A percentile compares a stretch with the other conserved stretches of the same genome.
Conservation (phyloP, 2,797 vertebrate genomes). For the Chloroceryle amazona region DNA sequence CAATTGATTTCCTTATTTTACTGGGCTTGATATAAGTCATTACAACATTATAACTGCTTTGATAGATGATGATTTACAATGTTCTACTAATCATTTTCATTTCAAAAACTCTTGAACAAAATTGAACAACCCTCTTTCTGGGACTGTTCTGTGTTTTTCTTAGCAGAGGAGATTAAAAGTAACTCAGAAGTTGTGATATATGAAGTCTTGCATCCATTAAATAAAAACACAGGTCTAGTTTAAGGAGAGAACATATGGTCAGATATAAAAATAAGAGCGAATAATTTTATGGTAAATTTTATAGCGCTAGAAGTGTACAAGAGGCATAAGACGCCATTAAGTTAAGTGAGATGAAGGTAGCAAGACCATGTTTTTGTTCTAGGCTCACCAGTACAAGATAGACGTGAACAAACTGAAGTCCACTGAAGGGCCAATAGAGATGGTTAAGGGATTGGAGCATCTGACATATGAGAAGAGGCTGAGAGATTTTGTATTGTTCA, state of each 20-base stretch:
- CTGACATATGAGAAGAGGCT: neutral
- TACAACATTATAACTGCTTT: constrained; percentile 61
- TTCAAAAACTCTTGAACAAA: constrained; percentile 66
- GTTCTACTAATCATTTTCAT: constrained; percentile 65
- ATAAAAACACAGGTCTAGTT: constrained; percentile 43
- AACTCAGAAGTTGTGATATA: constrained; percentile 27
- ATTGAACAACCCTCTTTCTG: constrained; percentile 54
- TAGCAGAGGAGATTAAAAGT: constrained; percentile 26
- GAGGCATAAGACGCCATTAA: neutral
- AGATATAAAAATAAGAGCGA: constrained; percentile 5
- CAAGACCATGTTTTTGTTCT: neutral
- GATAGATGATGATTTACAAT: constrained; percentile 54
- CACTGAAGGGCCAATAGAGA: neutral
- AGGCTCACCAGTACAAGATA: neutral
- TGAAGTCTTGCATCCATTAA: constrained; percentile 23
- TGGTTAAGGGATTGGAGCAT: neutral
- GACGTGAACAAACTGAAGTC: neutral
- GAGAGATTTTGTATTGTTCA: neutral
- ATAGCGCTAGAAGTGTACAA: neutral
- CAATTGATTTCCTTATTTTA: constrained; percentile 69
- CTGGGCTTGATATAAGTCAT: constrained; percentile 62
- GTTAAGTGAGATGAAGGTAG: neutral
- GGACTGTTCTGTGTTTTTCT: constrained; percentile 5
- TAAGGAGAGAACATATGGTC: neutral
- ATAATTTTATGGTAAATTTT: neutral